Evolutionary conservation across 2,888 invertebrate species (phyloP).

Genomic region (Pegoplata infirma): DNA sequence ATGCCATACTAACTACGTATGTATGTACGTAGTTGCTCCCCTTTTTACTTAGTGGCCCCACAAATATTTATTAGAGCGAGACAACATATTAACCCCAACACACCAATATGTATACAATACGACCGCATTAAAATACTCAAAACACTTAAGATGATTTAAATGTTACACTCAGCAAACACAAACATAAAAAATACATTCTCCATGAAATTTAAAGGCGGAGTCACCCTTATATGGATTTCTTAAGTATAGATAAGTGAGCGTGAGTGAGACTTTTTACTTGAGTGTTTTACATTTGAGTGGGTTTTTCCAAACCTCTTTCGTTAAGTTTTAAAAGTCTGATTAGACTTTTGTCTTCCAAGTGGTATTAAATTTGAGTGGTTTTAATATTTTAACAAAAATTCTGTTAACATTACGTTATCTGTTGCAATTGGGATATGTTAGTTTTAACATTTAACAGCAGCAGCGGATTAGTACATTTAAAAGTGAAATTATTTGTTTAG

Average conservation of each 20-base stretch:
- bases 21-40: conserved; percentile 52
- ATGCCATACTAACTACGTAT: conserved; percentile 59
- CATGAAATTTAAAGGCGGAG: conserved; percentile 36
- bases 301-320: conserved; percentile 38
- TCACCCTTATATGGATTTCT: conserved; percentile 19
- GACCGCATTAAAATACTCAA: conserved; percentile 28
- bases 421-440: neutral
- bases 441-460: conserved; percentile 4
- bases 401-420: conserved; percentile 11
- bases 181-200: conserved; percentile 5
- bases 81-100: conserved; percentile 51
- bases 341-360: conserved; percentile 17
- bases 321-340: conserved; percentile 50
- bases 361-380: too few species aligned
- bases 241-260: neutral
- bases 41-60: conserved; percentile 43
- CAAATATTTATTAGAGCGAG: conserved; percentile 62
- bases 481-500: conserved; percentile 49
- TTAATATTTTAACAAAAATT: conserved; percentile 6
- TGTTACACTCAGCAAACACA: conserved; percentile 26
- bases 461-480: conserved; percentile 12
- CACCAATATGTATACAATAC: conserved; percentile 29
- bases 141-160: conserved; percentile 2
- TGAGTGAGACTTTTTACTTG: too few species aligned
- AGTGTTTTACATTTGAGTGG: conserved; percentile 3